Percentiles rank a stretch among this genome's conserved stretches.
Conservation (phyloP, 2,113 vertebrate species). For the Eidolon helvum region DNA sequence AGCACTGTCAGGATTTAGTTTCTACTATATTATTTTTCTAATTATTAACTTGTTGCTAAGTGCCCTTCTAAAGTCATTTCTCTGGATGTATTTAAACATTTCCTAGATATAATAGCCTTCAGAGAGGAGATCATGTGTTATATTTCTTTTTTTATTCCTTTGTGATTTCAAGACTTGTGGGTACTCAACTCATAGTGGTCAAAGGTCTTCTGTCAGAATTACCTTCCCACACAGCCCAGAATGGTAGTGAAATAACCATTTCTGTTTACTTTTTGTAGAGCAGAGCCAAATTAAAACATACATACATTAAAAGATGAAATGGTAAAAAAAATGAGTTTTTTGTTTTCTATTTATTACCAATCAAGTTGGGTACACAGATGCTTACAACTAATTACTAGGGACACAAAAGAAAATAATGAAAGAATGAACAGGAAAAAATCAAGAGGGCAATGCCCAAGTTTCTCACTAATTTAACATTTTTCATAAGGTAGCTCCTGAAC, state of each 20-base stretch:
- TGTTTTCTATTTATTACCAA: background rate
- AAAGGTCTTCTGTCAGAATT: slow-evolving; percentile 1
- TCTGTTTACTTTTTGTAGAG: background rate
- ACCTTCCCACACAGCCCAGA: background rate
- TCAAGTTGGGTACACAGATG: background rate
- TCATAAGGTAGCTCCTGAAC: background rate
- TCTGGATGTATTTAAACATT: slow-evolving; percentile 8
- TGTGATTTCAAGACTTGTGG: background rate
- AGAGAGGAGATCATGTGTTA: background rate
- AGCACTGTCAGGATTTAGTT: background rate
- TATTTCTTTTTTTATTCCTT: background rate
- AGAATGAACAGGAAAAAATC: background rate
- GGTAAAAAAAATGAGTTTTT: background rate
- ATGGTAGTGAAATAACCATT: background rate
- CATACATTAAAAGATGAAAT: background rate
- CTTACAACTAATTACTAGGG: background rate
- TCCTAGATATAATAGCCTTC: background rate
- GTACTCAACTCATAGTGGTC: background rate
- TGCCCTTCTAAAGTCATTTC: background rate
- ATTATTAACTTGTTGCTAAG: background rate
- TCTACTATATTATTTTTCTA: slow-evolving; percentile 17
- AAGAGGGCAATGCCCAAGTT: background rate
- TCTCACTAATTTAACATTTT: background rate
- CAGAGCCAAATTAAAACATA: background rate
- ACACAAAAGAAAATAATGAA: slow-evolving; percentile 14